Conservation (phyloP, 2,888 invertebrate species). For the Melanophora roralis region DNA sequence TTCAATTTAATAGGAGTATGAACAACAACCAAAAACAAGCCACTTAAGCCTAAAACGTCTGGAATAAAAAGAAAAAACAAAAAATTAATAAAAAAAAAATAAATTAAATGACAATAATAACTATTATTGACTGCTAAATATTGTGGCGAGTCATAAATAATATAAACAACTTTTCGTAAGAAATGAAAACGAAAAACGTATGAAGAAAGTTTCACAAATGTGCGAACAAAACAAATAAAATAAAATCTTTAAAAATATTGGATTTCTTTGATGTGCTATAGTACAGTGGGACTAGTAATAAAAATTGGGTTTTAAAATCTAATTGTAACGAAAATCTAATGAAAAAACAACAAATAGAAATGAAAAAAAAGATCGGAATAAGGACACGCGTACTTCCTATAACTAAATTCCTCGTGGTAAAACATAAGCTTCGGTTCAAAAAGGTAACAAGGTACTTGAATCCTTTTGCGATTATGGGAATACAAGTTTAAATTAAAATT, state of each 20-base stretch:
- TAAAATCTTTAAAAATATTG: constrained; percentile 5
- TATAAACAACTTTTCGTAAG: not conserved
- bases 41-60: not conserved
- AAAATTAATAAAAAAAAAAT: constrained; percentile 1
- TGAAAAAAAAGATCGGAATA: no score
- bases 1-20: constrained; percentile 25
- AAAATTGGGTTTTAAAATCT: no score
- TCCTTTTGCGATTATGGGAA: no score
- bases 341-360: no score
- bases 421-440: no score
- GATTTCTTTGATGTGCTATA: not conserved
- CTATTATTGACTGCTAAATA: constrained; percentile 58
- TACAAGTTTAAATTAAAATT: no score
- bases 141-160: constrained; percentile 55
- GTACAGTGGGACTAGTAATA: not conserved
- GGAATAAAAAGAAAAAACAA: not conserved
- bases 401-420: no score
- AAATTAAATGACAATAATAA: constrained; percentile 45
- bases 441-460: no score
- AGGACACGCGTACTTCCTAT: no score
- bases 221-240: constrained; percentile 5
- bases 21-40: not conserved
- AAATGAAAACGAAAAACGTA: not conserved
- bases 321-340: no score
- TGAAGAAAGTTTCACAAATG: constrained; percentile 7